These are phyloP conservation scores for Agrilus planipennis DNA, from an alignment of 1,140 invertebrate species.

Conservation along the genomic window DNA sequence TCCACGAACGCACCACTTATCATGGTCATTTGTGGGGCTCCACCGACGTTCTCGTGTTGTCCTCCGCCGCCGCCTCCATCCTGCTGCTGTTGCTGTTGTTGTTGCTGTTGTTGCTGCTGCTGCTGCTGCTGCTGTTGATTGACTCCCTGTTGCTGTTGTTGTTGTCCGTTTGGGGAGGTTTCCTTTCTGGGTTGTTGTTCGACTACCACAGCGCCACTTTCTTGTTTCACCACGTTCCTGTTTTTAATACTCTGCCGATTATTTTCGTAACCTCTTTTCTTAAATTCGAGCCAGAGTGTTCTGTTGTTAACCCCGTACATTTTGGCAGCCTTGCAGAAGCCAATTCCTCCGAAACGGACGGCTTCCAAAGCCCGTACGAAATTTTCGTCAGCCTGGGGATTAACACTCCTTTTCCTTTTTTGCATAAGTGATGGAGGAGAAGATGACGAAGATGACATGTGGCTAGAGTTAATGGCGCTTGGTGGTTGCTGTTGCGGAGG, in stretches of 20 bases:
- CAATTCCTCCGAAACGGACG: slow-evolving; percentile 67
- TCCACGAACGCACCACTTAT: slow-evolving; percentile 44
- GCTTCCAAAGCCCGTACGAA: slow-evolving; percentile 66
- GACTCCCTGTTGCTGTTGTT: slow-evolving; percentile 26
- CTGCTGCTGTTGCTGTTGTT: slow-evolving; percentile 36
- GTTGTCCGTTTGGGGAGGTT: slow-evolving; percentile 30
- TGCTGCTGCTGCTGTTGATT: slow-evolving; percentile 37
- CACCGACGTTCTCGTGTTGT: slow-evolving; percentile 20
- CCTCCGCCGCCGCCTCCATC: too few relatives aligned
- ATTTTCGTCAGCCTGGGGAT: slow-evolving; percentile 66
- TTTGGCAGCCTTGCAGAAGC: slow-evolving; percentile 70
- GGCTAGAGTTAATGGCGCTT: slow-evolving; percentile 20
- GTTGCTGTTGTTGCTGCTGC: slow-evolving; percentile 37
- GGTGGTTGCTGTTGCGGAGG: slow-evolving; percentile 31
- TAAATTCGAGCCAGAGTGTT: slow-evolving; percentile 73
- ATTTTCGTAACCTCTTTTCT: slow-evolving; percentile 67
- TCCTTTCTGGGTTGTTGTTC: too few relatives aligned
- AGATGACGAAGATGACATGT: slow-evolving; percentile 20
- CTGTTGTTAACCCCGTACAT: slow-evolving; percentile 73
- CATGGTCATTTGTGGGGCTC: slow-evolving; percentile 34
- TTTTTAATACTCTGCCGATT: slow-evolving; percentile 60
- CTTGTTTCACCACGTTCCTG: slow-evolving; percentile 52
- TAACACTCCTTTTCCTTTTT: slow-evolving; percentile 50
- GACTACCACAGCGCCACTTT: too few relatives aligned
- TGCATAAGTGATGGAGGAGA: slow-evolving; percentile 21